Conservation (phyloP, 2,113 vertebrate genomes). For the Cacatua alba region DNA sequence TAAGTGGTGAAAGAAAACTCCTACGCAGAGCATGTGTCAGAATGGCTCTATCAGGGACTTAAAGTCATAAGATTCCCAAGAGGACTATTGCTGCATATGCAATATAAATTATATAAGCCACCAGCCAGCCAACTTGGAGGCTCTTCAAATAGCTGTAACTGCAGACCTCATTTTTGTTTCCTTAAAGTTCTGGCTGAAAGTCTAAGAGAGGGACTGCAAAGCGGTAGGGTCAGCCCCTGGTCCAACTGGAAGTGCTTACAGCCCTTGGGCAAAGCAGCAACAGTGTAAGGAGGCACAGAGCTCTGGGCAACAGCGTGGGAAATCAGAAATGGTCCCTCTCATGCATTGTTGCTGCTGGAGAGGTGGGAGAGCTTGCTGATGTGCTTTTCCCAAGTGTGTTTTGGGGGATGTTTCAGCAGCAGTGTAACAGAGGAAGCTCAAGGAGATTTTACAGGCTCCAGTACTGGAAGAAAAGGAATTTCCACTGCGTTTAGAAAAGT, state of each 20-base stretch:
- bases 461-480: not conserved
- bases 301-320: not conserved
- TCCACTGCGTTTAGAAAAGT: not conserved
- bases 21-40: not conserved
- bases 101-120: not conserved
- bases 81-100: not conserved
- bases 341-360: not conserved
- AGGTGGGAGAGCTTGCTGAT: rapidly evolving
- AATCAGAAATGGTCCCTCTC: not conserved
- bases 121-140: not conserved
- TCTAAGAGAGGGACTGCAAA: not conserved
- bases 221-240: not conserved
- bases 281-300: not conserved
- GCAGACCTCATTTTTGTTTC: not conserved
- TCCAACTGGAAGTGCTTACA: not conserved
- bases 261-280: not conserved
- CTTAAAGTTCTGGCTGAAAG: not conserved
- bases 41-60: not conserved
- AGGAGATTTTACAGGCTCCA: not conserved
- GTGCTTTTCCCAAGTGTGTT: not conserved
- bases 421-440: not conserved
- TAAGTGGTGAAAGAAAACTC: not conserved
- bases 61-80: not conserved
- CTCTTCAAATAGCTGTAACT: not conserved
- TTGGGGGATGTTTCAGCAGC: not conserved